phyloP scores from a whole-genome alignment of 2,113 vertebrate genomes.

The Zosterops hypoxanthus region DNA sequence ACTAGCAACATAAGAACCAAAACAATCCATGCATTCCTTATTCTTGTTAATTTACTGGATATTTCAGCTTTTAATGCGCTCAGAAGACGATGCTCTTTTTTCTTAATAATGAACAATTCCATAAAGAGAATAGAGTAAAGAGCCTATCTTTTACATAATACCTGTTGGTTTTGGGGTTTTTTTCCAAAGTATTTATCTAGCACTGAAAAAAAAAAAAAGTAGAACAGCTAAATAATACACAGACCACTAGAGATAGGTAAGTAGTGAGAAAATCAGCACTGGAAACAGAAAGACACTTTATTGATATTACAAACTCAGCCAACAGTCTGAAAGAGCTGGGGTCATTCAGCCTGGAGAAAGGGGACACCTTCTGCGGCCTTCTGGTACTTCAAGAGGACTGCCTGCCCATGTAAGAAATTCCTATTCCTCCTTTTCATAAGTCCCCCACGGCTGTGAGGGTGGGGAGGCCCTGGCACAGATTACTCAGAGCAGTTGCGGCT shows the following conservation, averaged over 20 bases:
- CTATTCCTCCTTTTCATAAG: background rate
- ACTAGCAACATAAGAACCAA: background rate
- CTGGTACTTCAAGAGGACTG: background rate
- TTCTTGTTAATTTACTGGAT: background rate
- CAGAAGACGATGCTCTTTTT: background rate
- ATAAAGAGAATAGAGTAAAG: background rate
- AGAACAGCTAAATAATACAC: background rate
- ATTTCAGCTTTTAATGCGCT: background rate
- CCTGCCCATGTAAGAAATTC: background rate
- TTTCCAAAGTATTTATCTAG: background rate
- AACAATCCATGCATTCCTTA: background rate
- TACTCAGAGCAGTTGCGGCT: background rate
- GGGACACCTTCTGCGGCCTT: background rate
- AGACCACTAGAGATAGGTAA: background rate
- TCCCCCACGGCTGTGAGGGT: accelerated
- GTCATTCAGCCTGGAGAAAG: background rate
- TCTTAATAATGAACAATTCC: background rate
- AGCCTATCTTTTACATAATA: background rate
- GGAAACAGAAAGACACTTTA: background rate
- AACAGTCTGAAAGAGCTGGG: background rate
- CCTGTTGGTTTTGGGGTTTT: too few species aligned
- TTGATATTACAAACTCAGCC: background rate
- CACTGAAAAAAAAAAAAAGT: background rate
- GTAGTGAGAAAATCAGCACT: background rate
- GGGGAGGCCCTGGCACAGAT: accelerated